Evolutionary conservation across 2,888 invertebrate genomes (phyloP).

Genomic region (Patella caerulea): DNA sequence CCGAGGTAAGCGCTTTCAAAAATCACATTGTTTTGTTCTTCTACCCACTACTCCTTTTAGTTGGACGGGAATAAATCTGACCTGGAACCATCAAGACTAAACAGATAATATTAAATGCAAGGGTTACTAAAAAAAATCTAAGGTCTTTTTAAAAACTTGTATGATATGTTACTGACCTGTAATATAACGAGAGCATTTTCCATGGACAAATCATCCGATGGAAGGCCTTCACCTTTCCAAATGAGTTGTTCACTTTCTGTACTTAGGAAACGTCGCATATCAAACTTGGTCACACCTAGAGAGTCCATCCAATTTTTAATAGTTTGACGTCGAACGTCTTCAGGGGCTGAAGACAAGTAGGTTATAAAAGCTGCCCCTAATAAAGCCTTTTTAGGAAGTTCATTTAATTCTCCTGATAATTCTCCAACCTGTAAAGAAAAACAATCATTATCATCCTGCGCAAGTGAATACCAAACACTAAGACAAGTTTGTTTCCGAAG

Average conservation of each 20-base stretch:
- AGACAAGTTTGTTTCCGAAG: too few relatives aligned
- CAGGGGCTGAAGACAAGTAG: conserved; percentile 81
- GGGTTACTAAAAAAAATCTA: too few relatives aligned
- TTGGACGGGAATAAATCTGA: too few relatives aligned
- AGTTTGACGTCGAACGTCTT: conserved; percentile 77
- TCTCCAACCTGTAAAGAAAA: conserved; percentile 70
- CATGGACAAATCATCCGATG: conserved; percentile 83
- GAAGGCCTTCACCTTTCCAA: conserved; percentile 89
- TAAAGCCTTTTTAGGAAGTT: conserved; percentile 79
- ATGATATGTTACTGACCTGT: conserved; percentile 73
- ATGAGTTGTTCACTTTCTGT: conserved; percentile 84
- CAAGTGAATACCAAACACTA: too few relatives aligned
- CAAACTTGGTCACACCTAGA: conserved; percentile 72
- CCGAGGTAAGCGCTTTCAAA: too few relatives aligned
- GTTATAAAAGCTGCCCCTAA: conserved; percentile 85
- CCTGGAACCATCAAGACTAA: too few relatives aligned
- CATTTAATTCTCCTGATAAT: conserved; percentile 76
- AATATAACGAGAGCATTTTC: conserved; percentile 87
- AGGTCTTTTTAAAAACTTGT: too few relatives aligned
- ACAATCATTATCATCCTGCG: not conserved
- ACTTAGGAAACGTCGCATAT: conserved; percentile 76
- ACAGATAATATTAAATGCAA: too few relatives aligned
- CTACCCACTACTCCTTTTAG: too few relatives aligned
- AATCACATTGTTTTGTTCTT: too few relatives aligned
- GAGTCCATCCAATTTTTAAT: conserved; percentile 72